These are phyloP conservation scores for Corythornis cristatus DNA, from an alignment of 2,113 vertebrate genomes.

Conservation along the genomic window DNA sequence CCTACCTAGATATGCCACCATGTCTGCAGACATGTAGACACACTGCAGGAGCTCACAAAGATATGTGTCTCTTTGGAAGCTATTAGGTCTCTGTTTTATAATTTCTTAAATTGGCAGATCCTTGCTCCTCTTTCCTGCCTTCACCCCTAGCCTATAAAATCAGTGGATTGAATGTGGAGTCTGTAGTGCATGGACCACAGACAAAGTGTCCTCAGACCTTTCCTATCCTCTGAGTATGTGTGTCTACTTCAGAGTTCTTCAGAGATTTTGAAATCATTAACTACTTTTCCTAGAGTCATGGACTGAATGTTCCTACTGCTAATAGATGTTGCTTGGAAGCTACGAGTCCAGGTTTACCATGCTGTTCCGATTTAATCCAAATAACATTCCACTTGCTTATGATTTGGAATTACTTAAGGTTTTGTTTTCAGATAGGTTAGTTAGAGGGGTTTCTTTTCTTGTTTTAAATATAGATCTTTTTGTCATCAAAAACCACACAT, in stretches of 20 bases:
- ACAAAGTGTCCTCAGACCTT: not conserved
- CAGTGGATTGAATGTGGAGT: not conserved
- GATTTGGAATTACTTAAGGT: not conserved
- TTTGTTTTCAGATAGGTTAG: not conserved
- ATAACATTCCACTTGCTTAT: not conserved
- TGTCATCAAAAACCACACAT: not conserved
- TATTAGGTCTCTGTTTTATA: not conserved
- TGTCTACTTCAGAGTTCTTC: not conserved
- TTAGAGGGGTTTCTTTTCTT: not conserved
- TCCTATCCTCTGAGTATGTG: not conserved
- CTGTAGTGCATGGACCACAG: not conserved
- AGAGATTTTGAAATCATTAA: not conserved
- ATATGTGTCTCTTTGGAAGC: rapidly evolving
- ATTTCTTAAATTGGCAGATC: not conserved
- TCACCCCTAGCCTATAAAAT: rapidly evolving
- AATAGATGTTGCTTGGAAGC: not conserved
- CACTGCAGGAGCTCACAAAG: not conserved
- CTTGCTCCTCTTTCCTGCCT: not conserved
- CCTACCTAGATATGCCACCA: not conserved
- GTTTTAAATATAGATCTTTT: not conserved
- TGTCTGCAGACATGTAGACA: not conserved
- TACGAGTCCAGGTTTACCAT: not conserved
- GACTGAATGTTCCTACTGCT: not conserved
- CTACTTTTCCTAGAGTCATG: not conserved
- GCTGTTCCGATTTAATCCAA: not conserved